Evolutionary conservation across 1,140 invertebrate species (phyloP).

Genomic region (Drosophila azteca): DNA sequence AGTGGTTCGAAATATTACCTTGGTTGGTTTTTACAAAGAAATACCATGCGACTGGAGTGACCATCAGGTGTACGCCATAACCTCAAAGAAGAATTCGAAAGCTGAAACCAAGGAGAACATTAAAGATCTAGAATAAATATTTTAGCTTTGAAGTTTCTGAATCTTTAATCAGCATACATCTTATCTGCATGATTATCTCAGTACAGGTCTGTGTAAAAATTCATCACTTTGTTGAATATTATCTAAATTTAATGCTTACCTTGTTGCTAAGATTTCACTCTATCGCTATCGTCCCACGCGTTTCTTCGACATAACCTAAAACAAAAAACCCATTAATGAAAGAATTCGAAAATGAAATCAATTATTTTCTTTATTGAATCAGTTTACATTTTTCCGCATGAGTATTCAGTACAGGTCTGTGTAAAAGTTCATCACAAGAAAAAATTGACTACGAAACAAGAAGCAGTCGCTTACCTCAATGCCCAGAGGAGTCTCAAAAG

Average conservation of each 20-base stretch:
- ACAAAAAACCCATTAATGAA: not conserved
- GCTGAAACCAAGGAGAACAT: slow-evolving; percentile 6
- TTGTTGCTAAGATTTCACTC: not conserved
- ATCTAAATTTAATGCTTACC: slow-evolving; percentile 17
- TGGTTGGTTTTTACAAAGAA: too few relatives aligned
- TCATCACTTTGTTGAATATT: slow-evolving; percentile 46
- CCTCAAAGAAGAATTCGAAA: not conserved
- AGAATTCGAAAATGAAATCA: too few relatives aligned
- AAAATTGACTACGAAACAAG: too few relatives aligned
- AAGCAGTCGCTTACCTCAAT: not conserved
- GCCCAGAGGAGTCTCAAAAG: not conserved
- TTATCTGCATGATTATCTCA: slow-evolving; percentile 54
- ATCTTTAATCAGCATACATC: slow-evolving; percentile 52
- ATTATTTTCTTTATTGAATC: slow-evolving; percentile 5
- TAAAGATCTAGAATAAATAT: not conserved
- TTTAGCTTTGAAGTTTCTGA: not conserved
- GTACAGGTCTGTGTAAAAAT: slow-evolving; percentile 72
- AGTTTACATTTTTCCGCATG: slow-evolving; percentile 63
- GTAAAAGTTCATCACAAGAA: slow-evolving; percentile 63
- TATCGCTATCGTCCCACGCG: too few relatives aligned
- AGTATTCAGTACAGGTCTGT: slow-evolving; percentile 72
- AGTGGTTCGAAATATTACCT: slow-evolving; percentile 24
- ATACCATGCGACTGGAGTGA: not conserved
- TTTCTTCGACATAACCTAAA: not conserved
- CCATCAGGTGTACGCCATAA: too few relatives aligned